A percentile compares a stretch with the other conserved stretches of the same genome.
These are phyloP conservation scores for Agrotis ipsilon DNA, from an alignment of 2,888 invertebrate species.

Conservation along the genomic window DNA sequence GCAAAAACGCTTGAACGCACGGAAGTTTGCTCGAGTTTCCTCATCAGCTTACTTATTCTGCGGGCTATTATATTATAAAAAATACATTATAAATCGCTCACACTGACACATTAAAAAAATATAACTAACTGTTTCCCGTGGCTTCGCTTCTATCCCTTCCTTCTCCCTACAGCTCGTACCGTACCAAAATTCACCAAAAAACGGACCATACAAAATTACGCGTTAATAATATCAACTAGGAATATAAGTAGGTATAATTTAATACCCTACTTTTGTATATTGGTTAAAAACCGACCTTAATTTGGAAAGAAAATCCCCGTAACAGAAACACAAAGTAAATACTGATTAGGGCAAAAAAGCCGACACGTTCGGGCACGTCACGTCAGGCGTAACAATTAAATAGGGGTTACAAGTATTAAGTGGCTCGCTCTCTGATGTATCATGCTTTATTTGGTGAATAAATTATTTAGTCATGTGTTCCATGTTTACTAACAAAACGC, in stretches of 20 bases:
- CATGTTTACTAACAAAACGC: neutral
- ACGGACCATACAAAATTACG: too few relatives aligned
- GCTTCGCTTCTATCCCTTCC: too few relatives aligned
- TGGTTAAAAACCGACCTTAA: neutral
- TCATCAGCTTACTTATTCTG: too few relatives aligned
- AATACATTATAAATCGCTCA: too few relatives aligned
- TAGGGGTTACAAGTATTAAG: conserved; percentile 18
- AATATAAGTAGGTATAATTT: neutral
- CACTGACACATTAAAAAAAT: too few relatives aligned
- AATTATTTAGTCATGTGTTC: neutral
- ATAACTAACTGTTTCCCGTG: too few relatives aligned
- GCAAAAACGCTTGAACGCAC: too few relatives aligned
- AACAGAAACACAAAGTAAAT: conserved; percentile 37
- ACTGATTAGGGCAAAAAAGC: conserved; percentile 40
- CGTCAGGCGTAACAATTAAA: conserved; percentile 46
- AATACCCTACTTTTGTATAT: conserved; percentile 1
- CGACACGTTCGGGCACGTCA: conserved; percentile 18
- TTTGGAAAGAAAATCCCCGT: conserved; percentile 37
- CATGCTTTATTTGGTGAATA: conserved; percentile 15
- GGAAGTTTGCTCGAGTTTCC: too few relatives aligned
- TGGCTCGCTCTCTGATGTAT: conserved; percentile 15
- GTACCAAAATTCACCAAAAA: too few relatives aligned
- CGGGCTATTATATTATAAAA: too few relatives aligned
- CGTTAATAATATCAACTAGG: too few relatives aligned
- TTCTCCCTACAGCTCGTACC: too few relatives aligned